Conservation (phyloP, 1,140 invertebrate species). For the Eurosta solidaginis region DNA sequence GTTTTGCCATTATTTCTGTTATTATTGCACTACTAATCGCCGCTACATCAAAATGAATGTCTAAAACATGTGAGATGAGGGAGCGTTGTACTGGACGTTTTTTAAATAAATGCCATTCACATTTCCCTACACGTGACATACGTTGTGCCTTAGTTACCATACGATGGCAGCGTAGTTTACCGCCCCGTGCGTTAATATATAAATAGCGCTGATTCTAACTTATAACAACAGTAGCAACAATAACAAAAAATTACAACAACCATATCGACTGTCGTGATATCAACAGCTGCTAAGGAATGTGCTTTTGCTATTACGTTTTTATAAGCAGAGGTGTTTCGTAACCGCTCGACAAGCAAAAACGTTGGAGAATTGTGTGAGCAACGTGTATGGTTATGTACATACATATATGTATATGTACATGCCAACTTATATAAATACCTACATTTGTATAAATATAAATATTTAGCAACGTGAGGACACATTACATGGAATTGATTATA, state of each 20-base stretch:
- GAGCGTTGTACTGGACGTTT: constrained; percentile 33
- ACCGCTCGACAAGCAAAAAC: not conserved
- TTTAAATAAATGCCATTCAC: constrained; percentile 7
- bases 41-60: constrained; percentile 22
- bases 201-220: constrained; percentile 28
- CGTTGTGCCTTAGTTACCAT: not conserved
- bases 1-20: constrained; percentile 1
- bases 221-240: not conserved
- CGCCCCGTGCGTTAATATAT: constrained; percentile 8
- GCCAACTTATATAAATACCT: not conserved
- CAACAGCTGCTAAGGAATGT: constrained; percentile 22
- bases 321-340: constrained; percentile 21
- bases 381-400: not conserved
- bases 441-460: not conserved
- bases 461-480: not conserved
- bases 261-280: not conserved
- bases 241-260: not conserved
- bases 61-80: constrained; percentile 35
- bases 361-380: constrained; percentile 7
- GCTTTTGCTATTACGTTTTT: constrained; percentile 27
- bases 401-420: not conserved
- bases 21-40: constrained; percentile 20
- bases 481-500: not conserved
- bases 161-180: not conserved
- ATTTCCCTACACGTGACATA: constrained; percentile 35